Conservation (phyloP, 2,888 invertebrate genomes). For the Alentia gelatinosa region DNA sequence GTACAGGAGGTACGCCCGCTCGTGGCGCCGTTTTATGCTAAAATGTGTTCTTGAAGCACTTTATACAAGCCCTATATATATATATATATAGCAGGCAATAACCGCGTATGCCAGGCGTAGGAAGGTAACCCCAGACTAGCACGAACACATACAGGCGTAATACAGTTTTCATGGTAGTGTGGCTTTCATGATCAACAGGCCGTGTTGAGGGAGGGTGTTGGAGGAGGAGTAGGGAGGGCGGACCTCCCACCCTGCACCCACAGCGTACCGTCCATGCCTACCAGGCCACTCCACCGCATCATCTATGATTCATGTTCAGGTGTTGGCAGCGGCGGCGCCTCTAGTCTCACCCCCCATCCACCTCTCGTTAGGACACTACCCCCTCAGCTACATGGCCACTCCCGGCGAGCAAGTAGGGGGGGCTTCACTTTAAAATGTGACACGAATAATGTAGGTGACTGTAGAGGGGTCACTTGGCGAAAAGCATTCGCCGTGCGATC, state of each 20-base stretch:
- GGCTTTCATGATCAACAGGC: neutral
- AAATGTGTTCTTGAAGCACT: neutral
- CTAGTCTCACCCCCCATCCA: neutral
- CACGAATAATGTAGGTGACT: neutral
- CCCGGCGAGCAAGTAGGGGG: neutral
- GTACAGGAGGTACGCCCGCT: neutral
- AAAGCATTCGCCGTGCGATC: neutral
- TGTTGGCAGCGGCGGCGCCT: neutral
- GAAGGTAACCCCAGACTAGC: neutral
- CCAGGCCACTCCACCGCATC: neutral
- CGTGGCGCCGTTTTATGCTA: neutral
- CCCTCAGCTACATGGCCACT: neutral
- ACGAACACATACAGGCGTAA: too few relatives aligned
- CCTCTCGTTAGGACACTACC: neutral
- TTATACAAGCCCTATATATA: neutral
- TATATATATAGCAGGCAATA: neutral
- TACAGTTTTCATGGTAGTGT: neutral
- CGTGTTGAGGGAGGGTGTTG: neutral
- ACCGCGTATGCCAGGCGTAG: neutral
- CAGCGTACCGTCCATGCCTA: neutral
- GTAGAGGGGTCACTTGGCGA: neutral
- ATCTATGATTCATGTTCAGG: conserved; percentile 32
- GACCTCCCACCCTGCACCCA: neutral
- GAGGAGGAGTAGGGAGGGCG: neutral
- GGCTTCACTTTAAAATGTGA: neutral